These are phyloP conservation scores for Chiroxiphia lanceolata DNA, from an alignment of 2,797 vertebrate genomes.

Conservation along the genomic window DNA sequence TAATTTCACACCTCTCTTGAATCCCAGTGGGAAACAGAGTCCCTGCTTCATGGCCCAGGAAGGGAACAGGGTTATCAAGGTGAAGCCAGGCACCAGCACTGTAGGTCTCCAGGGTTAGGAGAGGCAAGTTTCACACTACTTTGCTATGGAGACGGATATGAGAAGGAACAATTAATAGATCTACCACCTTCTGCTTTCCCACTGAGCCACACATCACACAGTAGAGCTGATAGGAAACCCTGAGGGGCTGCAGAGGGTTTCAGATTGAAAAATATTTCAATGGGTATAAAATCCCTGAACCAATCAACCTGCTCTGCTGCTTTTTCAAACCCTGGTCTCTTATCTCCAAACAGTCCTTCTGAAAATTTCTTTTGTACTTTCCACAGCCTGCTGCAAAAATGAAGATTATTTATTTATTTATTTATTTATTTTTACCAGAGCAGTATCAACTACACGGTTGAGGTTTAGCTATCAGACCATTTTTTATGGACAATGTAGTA, in stretches of 20 bases:
- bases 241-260: not conserved
- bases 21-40: not conserved
- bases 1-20: not conserved
- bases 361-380: not conserved
- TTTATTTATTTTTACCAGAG: not conserved
- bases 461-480: not conserved
- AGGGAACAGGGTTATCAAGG: not conserved
- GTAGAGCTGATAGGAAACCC: not conserved
- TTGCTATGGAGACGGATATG: not conserved
- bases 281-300: not conserved
- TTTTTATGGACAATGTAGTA: not conserved
- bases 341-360: not conserved
- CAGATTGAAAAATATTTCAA: not conserved
- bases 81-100: not conserved
- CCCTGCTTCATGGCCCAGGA: not conserved
- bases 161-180: not conserved
- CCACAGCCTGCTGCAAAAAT: not conserved
- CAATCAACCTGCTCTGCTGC: not conserved
- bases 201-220: fast-evolving
- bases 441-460: not conserved
- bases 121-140: not conserved
- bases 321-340: not conserved
- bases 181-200: not conserved
- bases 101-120: fast-evolving
- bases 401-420: not conserved